These are phyloP conservation scores for Ameiurus melas DNA, from an alignment of 2,113 vertebrate genomes.

Conservation along the genomic window DNA sequence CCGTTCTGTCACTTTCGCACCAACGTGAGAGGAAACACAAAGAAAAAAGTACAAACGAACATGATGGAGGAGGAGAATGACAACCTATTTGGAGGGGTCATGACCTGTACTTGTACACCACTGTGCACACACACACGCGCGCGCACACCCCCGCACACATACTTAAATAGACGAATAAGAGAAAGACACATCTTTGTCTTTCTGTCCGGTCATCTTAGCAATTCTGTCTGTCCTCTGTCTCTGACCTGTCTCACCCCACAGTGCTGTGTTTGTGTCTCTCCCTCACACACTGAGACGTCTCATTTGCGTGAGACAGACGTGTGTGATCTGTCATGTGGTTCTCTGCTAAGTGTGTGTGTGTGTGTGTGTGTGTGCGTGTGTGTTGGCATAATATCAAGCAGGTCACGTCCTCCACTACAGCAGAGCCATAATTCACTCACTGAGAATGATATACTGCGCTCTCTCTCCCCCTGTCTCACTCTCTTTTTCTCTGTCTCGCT, in stretches of 20 bases:
- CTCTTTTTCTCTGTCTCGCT: neutral
- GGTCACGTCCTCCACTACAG: constrained; percentile 28
- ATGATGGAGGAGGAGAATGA: neutral
- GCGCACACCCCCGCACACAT: neutral
- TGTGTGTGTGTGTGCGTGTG: constrained; percentile 12
- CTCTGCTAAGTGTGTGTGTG: neutral
- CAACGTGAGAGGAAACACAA: neutral
- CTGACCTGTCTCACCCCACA: neutral
- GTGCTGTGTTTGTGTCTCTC: neutral
- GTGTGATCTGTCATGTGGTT: constrained; percentile 4
- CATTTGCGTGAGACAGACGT: neutral
- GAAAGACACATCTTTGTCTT: neutral
- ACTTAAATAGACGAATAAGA: neutral
- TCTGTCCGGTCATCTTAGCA: neutral
- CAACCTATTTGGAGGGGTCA: neutral
- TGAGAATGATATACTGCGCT: constrained; percentile 18
- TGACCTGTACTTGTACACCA: neutral
- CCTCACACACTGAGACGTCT: neutral
- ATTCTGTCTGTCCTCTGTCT: neutral
- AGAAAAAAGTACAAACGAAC: neutral
- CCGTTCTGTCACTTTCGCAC: neutral
- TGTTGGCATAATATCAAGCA: constrained; percentile 40
- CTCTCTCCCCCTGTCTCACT: neutral
- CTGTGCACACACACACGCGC: neutral
- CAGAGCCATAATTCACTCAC: constrained; percentile 32